Base-by-base conservation (phyloP, 2,888 invertebrate genomes). In the Drosophila mimica region DNA sequence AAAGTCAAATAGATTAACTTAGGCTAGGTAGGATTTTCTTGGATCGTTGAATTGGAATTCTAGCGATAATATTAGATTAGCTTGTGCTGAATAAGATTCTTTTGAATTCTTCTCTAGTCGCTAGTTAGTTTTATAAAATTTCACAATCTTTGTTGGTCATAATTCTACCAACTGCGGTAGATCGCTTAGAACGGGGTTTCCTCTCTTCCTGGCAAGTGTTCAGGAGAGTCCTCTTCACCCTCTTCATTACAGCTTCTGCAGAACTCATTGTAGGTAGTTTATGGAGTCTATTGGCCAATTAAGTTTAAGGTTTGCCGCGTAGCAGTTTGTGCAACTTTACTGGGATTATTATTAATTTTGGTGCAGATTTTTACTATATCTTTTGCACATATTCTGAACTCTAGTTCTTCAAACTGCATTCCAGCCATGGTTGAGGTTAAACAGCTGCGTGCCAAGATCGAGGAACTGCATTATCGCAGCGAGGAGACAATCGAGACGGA, bases 391-490 rank as follows among this genome's bases (percentile, higher is more conserved):
- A 17, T 38, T 38, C 8, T n/a, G 2, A 46, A 31, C 0, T 33
- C 33, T 31, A 17, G 6, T 17, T 15, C 13, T 38, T 36, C 20
- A 34, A 36, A 33, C 33, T 20, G 2, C 13, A 56, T 54, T 58
- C 0, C 33, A 91, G 91, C 92, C 11, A 79, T 82, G 48, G 81
- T 89, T 0, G 85, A 92, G 61, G 86, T 92, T 0, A 92, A 91
- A 56, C 83, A 91, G 46, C 81, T 94, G 17, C 91, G 91, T 34
- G 94, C 94, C 0, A 92, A 93, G 69, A 91, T 94, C 30, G 94
- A 95, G 78, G 95, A 95, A 78, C 89, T 94, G 46, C 91, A 91
- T n/a, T 92, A 94, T 53, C 91, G 94, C 33, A 92, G 93, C 57
- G 90, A 83, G 3, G 95, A 95, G 80, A 93, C 93, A 0, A 88